Conservation (phyloP, 2,113 vertebrate species). For the Poicephalus meyeri region DNA sequence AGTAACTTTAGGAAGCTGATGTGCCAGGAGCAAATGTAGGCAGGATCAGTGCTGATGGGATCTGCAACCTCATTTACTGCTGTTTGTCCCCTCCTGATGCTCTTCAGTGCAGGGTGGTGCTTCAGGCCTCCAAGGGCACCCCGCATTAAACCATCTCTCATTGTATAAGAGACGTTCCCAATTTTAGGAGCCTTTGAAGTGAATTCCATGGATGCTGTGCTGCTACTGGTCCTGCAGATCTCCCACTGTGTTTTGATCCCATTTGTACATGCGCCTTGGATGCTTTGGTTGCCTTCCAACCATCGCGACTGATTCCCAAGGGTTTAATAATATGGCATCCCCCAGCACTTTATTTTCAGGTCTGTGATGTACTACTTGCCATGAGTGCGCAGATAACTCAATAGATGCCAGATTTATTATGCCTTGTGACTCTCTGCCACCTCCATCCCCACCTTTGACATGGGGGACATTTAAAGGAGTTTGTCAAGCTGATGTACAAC, state of each 20-base stretch:
- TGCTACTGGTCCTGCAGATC: neutral
- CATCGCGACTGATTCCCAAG: neutral
- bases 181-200: conserved; percentile 15
- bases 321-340: neutral
- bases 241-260: neutral
- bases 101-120: neutral
- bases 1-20: neutral
- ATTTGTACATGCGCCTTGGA: neutral
- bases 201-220: neutral
- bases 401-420: neutral
- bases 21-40: neutral
- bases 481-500: neutral
- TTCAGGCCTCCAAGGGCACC: neutral
- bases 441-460: neutral
- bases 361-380: neutral
- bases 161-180: neutral
- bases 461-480: neutral
- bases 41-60: neutral
- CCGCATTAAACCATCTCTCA: neutral
- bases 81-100: neutral
- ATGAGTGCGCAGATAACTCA: neutral
- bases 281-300: conserved; percentile 6
- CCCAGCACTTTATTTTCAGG: neutral
- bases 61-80: neutral
- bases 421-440: neutral